Percentiles rank a stretch among this genome's conserved stretches.
Conservation (phyloP, 2,888 invertebrate species). For the Phaonia tiefii region DNA sequence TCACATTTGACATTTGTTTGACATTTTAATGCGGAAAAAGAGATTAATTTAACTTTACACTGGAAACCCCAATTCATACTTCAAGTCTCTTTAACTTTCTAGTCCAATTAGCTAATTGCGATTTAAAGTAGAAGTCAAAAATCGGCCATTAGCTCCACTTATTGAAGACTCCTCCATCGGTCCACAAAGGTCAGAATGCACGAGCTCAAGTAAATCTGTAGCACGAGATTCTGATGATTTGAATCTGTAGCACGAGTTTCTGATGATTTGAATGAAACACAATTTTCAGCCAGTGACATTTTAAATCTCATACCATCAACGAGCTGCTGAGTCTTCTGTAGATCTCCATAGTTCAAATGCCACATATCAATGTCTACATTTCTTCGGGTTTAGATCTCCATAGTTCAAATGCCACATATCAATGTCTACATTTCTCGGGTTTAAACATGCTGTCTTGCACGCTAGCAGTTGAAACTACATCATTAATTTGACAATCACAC, state of each 20-base stretch:
- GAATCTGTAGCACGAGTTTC: conserved; percentile 5
- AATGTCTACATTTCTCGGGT: conserved; percentile 11
- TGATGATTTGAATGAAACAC: conserved; percentile 18
- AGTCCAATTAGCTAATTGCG: no score
- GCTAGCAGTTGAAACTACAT: conserved; percentile 8
- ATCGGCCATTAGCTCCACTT: conserved; percentile 73
- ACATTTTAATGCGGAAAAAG: no score
- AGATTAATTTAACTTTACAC: no score
- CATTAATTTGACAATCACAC: conserved; percentile 15
- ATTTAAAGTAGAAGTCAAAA: no score
- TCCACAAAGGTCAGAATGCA: conserved; percentile 77
- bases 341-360: conserved; percentile 58
- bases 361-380: conserved; percentile 46
- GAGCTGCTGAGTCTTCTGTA: conserved; percentile 11
- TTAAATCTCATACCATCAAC: conserved; percentile 34
- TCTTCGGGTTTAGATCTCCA: conserved; percentile 9
- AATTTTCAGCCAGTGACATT: background rate
- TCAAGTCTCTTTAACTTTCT: no score
- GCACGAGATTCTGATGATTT: conserved; percentile 8
- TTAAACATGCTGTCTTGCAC: conserved; percentile 33
- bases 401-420: conserved; percentile 47
- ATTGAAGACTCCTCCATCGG: conserved; percentile 75
- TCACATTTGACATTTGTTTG: no score
- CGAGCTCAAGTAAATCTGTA: conserved; percentile 69
- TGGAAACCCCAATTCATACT: no score